These are phyloP conservation scores for Rhaphigaster nebulosa DNA, from an alignment of 2,888 invertebrate species.

Conservation along the genomic window DNA sequence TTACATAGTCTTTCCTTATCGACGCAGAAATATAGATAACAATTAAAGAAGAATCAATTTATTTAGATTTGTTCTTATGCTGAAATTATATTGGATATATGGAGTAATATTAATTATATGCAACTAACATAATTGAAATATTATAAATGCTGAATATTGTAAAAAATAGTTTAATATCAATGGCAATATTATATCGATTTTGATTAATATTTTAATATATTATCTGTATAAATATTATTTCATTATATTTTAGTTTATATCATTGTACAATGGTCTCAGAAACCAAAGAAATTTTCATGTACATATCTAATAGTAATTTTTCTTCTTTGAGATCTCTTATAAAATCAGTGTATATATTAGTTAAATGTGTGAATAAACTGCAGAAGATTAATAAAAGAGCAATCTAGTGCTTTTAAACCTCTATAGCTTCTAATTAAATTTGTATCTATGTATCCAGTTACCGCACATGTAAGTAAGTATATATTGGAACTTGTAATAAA, in stretches of 20 bases:
- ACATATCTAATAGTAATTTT: constrained; percentile 39
- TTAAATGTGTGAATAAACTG: constrained; percentile 36
- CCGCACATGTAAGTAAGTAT: constrained; percentile 36
- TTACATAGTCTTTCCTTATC: background rate
- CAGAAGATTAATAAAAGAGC: background rate
- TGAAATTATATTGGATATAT: background rate
- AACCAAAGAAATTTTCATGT: constrained; percentile 35
- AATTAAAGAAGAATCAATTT: background rate
- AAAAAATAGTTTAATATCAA: background rate
- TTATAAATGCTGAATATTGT: background rate
- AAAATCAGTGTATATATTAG: constrained; percentile 26
- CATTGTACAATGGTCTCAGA: constrained; percentile 1
- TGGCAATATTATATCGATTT: background rate
- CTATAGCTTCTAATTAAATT: constrained; percentile 13
- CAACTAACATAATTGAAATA: background rate
- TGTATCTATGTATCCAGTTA: constrained; percentile 53
- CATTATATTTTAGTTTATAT: background rate
- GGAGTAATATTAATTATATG: background rate
- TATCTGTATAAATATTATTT: background rate
- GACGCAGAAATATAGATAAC: background rate
- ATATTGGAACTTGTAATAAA: constrained; percentile 50
- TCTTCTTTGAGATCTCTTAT: constrained; percentile 38
- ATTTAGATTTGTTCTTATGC: background rate
- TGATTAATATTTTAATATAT: constrained; percentile 14
- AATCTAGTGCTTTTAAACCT: constrained; percentile 26